These are phyloP conservation scores for Cebus imitator DNA, from an alignment of 2,113 vertebrate species.

Conservation along the genomic window DNA sequence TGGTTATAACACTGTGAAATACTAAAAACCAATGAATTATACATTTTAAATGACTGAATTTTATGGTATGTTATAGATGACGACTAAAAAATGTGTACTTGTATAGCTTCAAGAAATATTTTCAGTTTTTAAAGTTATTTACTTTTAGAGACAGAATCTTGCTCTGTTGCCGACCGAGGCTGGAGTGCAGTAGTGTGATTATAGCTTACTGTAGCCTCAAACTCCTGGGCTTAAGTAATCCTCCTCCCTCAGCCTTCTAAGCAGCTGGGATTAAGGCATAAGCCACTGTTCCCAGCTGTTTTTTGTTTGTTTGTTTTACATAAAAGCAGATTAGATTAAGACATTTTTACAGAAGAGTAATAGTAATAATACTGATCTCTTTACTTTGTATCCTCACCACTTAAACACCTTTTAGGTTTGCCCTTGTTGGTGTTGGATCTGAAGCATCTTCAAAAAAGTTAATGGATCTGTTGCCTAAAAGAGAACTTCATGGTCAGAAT, in stretches of 20 bases:
- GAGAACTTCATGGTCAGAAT: slow-evolving; percentile 98
- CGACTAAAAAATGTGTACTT: neutral
- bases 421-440: slow-evolving; percentile 96
- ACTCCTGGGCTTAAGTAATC: neutral
- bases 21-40: neutral
- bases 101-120: neutral
- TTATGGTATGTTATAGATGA: neutral
- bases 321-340: slow-evolving; percentile 35
- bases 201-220: neutral
- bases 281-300: neutral
- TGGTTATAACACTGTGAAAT: slow-evolving; percentile 6
- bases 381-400: neutral
- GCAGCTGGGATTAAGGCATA: neutral
- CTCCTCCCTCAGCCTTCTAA: neutral
- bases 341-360: neutral
- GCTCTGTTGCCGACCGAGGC: neutral
- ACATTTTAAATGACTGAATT: neutral
- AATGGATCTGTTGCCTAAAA: slow-evolving; percentile 96
- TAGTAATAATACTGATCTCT: neutral
- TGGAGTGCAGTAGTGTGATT: neutral
- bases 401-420: slow-evolving; percentile 89
- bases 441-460: slow-evolving; percentile 97
- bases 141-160: neutral
- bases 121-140: neutral
- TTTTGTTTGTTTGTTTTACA: neutral